Conservation (phyloP, 53 echinoderm and acorn worm genomes). For the Luidia sarsii region DNA sequence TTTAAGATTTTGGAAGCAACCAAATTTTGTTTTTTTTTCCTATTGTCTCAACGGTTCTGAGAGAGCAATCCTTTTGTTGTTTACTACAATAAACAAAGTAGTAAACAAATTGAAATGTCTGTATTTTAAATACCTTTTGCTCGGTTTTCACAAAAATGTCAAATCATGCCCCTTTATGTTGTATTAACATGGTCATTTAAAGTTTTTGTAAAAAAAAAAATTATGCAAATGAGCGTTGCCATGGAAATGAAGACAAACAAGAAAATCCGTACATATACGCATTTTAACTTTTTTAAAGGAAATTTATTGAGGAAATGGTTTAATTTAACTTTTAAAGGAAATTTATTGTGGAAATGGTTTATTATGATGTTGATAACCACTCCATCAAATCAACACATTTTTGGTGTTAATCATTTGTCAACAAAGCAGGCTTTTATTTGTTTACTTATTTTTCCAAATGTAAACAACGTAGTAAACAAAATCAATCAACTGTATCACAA, state of each 20-base stretch:
- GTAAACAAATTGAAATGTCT: too few species aligned
- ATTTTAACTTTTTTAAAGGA: neutral
- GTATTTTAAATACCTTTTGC: neutral
- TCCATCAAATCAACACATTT: neutral
- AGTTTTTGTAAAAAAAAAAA: too few species aligned
- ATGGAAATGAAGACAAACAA: too few species aligned
- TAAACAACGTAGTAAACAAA: slow-evolving; percentile 29
- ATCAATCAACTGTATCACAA: neutral
- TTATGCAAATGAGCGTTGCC: too few species aligned
- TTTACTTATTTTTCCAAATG: slow-evolving; percentile 1
- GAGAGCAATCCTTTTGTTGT: too few species aligned
- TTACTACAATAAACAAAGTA: too few species aligned
- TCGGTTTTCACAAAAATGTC: neutral
- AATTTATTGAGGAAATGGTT: neutral
- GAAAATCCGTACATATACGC: neutral
- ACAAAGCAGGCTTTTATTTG: too few species aligned
- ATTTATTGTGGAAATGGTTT: too few species aligned
- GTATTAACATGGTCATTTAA: neutral
- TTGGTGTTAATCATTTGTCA: neutral
- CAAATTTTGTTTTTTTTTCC: too few species aligned
- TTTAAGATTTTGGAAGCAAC: too few species aligned
- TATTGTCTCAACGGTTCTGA: too few species aligned
- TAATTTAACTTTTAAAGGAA: too few species aligned
- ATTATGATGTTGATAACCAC: neutral
- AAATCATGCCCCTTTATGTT: neutral